Percentiles rank a stretch among this genome's conserved stretches.
Evolutionary conservation across 2,888 invertebrate species (phyloP).

Genomic region (Unio pictorum): DNA sequence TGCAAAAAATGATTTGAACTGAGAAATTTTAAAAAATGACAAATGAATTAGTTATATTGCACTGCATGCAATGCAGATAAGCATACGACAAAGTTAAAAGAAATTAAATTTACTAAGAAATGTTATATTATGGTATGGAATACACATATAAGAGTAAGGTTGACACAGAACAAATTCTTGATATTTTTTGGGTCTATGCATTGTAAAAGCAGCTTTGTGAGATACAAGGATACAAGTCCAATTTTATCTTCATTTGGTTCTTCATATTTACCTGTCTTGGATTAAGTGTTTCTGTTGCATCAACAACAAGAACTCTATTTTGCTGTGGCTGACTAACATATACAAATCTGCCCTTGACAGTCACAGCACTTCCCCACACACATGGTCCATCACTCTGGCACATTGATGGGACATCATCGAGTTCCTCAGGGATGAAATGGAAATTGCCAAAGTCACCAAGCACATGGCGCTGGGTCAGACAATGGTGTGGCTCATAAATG

Average conservation of each 20-base stretch:
- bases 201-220: background rate
- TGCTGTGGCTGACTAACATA: constrained; percentile 82
- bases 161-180: background rate
- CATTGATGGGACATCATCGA: constrained; percentile 69
- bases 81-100: no score
- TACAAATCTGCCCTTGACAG: constrained; percentile 80
- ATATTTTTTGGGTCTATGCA: background rate
- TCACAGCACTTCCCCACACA: constrained; percentile 82
- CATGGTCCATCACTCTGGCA: constrained; percentile 74
- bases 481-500: constrained; percentile 81
- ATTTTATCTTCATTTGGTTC: background rate
- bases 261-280: constrained; percentile 61
- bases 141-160: no score
- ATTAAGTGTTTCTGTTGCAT: constrained; percentile 74
- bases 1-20: no score
- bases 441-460: constrained; percentile 82
- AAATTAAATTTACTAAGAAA: no score
- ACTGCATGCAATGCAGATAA: no score
- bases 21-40: no score
- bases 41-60: no score
- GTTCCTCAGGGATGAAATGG: constrained; percentile 61
- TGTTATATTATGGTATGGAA: no score
- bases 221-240: background rate
- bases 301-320: constrained; percentile 81
- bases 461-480: constrained; percentile 81